Conservation (phyloP, 2,797 vertebrate genomes). For the Myoxocephalus aenaeus region DNA sequence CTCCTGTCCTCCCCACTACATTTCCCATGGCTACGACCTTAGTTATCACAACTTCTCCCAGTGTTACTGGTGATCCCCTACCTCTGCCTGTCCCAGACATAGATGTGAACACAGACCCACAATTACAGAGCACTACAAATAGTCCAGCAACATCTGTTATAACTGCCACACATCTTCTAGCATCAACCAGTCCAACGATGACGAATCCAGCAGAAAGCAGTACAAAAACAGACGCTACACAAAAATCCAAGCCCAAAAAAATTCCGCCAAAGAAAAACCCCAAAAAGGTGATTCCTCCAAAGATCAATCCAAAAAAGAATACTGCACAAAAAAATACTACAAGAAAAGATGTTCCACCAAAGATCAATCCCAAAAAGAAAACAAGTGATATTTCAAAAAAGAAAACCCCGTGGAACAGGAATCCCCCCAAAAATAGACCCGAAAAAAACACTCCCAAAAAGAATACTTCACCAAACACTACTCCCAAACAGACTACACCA, state of each 20-base stretch:
- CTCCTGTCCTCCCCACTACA: conserved; percentile 1
- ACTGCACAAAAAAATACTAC: conserved; percentile 32
- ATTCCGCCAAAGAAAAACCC: conserved; percentile 49
- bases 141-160: conserved; percentile 33
- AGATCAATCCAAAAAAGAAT: conserved; percentile 55
- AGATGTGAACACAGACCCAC: conserved; percentile 22
- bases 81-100: conserved; percentile 48
- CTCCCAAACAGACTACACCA: conserved; percentile 10
- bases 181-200: conserved; percentile 22
- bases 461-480: background rate
- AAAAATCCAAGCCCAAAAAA: conserved; percentile 57
- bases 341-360: conserved; percentile 39
- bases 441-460: conserved; percentile 27
- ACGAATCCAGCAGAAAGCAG: conserved; percentile 18
- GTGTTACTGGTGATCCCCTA: conserved; percentile 27
- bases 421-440: background rate
- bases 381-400: conserved; percentile 41
- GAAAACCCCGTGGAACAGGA: conserved; percentile 11
- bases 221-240: conserved; percentile 13
- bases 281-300: conserved; percentile 37
- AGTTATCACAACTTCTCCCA: conserved; percentile 31
- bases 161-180: background rate
- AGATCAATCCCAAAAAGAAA: conserved; percentile 43
- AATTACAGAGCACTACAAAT: conserved; percentile 31
- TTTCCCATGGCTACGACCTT: conserved; percentile 29